These are phyloP conservation scores for Amphiprion ocellaris DNA, from an alignment of 2,113 vertebrate genomes.

Conservation along the genomic window DNA sequence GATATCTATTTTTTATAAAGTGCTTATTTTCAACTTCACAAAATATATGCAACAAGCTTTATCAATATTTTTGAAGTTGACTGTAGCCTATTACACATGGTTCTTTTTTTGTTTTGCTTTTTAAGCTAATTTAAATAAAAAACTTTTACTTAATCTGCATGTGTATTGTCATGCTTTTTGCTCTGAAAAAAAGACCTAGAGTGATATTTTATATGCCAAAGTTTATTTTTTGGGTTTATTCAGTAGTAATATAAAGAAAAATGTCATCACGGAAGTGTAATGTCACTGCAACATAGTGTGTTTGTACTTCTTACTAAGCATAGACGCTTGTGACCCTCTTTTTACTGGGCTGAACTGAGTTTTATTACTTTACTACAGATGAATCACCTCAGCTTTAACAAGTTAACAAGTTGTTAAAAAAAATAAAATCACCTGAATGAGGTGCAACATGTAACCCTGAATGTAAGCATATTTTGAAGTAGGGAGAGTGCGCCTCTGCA, in stretches of 20 bases:
- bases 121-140: constrained; percentile 83
- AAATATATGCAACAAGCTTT: constrained; percentile 67
- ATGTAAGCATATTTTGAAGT: not conserved
- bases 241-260: not conserved
- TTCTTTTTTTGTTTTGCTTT: constrained; percentile 64
- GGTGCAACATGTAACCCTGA: not conserved
- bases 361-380: no score
- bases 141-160: constrained; percentile 61
- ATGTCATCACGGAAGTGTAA: no score
- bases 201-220: not conserved
- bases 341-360: no score
- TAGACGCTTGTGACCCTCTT: no score
- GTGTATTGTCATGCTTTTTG: constrained; percentile 12
- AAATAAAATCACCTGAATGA: not conserved
- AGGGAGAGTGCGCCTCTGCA: constrained; percentile 42
- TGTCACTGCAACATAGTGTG: no score
- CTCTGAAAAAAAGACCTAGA: not conserved
- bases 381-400: no score
- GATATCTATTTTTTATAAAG: constrained; percentile 86
- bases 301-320: no score
- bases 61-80: constrained; percentile 70
- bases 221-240: not conserved
- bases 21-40: constrained; percentile 76
- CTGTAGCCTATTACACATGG: constrained; percentile 62
- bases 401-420: no score